Evolutionary conservation across 2,888 invertebrate genomes (phyloP).

Genomic region (Caenorhabditis sp.): DNA sequence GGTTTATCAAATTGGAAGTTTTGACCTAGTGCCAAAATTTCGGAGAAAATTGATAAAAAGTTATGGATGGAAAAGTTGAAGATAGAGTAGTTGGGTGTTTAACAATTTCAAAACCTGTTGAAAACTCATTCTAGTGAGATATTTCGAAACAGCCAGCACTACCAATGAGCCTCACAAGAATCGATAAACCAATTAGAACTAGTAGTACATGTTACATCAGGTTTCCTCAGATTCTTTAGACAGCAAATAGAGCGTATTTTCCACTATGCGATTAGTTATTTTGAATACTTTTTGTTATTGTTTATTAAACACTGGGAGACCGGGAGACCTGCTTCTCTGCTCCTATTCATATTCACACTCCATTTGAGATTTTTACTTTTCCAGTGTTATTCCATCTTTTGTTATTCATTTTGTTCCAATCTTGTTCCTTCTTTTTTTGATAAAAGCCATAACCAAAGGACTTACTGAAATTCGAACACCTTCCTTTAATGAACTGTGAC

Average conservation of each 20-base stretch:
- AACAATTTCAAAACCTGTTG: too few species aligned
- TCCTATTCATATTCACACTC: constrained; percentile 1
- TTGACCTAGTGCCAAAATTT: constrained; percentile 26
- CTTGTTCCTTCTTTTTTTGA: too few species aligned
- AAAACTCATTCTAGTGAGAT: too few species aligned
- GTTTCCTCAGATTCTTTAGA: constrained; percentile 1
- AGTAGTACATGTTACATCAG: neutral
- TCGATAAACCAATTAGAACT: neutral
- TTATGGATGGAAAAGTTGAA: neutral
- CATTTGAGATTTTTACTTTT: neutral
- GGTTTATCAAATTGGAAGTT: constrained; percentile 8
- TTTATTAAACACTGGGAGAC: neutral
- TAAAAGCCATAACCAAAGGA: too few species aligned
- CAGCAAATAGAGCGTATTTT: neutral
- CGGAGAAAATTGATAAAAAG: neutral
- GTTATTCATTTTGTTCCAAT: neutral
- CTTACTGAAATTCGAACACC: too few species aligned
- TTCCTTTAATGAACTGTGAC: too few species aligned
- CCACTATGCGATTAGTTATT: neutral
- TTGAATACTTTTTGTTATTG: constrained; percentile 21
- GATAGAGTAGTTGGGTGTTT: too few species aligned
- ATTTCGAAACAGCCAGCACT: too few species aligned
- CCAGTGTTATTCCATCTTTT: neutral
- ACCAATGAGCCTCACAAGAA: neutral
- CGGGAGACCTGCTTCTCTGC: constrained; percentile 5